Conservation (phyloP, 2,797 vertebrate species). For the Anguilla marmorata region DNA sequence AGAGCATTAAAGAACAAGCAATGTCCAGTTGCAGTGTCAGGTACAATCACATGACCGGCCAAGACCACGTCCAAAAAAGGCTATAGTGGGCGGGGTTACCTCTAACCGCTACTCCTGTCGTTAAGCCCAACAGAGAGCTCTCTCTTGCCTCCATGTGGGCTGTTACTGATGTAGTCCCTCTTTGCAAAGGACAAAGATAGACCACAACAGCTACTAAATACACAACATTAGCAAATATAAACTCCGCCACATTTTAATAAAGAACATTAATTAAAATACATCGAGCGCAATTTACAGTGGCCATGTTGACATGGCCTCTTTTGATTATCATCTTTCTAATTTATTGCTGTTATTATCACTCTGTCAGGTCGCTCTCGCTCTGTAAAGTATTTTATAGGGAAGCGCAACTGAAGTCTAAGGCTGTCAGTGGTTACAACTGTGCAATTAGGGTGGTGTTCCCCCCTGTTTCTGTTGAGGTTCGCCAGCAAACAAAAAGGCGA, state of each 20-base stretch:
- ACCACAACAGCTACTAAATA: conserved; percentile 54
- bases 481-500: background rate
- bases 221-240: conserved; percentile 56
- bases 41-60: background rate
- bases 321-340: conserved; percentile 41
- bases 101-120: background rate
- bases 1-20: background rate
- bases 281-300: conserved; percentile 32
- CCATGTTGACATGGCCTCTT: conserved; percentile 29
- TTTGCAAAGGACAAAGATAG: conserved; percentile 63
- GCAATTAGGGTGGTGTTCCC: conserved; percentile 55
- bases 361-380: background rate
- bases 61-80: background rate
- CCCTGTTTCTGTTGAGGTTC: conserved; percentile 32
- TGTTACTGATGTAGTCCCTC: conserved; percentile 64
- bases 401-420: conserved; percentile 51
- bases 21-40: background rate
- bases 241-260: conserved; percentile 36
- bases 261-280: background rate
- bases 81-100: background rate
- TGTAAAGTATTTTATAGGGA: conserved; percentile 47
- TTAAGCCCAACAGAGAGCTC: background rate
- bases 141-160: conserved; percentile 45
- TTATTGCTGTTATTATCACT: conserved; percentile 31
- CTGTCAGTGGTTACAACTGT: conserved; percentile 50